Evolutionary conservation across 2,797 vertebrate genomes (phyloP).

Genomic region (Alca torda): DNA sequence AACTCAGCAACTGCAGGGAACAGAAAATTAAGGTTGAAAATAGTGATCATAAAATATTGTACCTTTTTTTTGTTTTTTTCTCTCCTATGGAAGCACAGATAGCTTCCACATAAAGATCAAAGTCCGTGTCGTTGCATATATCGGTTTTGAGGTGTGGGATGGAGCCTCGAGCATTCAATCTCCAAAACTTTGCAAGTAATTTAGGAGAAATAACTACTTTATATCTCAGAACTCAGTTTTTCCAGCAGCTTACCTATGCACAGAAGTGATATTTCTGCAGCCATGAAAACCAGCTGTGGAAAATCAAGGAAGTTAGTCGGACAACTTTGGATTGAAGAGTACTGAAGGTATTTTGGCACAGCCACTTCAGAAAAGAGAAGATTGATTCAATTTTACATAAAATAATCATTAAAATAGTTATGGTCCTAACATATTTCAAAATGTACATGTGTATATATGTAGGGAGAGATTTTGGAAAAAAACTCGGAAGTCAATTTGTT

Average conservation of each 20-base stretch:
- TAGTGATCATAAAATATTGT: background rate
- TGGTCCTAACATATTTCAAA: background rate
- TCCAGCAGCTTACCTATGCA: background rate
- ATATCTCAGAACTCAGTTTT: background rate
- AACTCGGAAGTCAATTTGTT: background rate
- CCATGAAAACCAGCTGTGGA: background rate
- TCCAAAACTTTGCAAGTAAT: background rate
- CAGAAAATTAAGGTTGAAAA: background rate
- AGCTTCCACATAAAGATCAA: background rate
- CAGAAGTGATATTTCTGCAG: background rate
- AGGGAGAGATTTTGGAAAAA: background rate
- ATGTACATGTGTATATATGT: background rate
- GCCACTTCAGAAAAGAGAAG: background rate
- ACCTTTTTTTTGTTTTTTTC: background rate
- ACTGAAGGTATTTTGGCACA: background rate
- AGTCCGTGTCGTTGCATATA: background rate
- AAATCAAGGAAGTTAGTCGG: background rate
- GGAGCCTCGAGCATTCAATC: background rate
- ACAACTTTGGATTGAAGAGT: background rate
- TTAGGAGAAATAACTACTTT: background rate
- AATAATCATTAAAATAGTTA: background rate
- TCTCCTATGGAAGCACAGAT: background rate
- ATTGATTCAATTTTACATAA: background rate
- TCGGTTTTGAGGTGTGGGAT: background rate
- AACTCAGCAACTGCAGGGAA: background rate